Conservation (phyloP, 2,797 vertebrate genomes). For the Tapirus indicus region DNA sequence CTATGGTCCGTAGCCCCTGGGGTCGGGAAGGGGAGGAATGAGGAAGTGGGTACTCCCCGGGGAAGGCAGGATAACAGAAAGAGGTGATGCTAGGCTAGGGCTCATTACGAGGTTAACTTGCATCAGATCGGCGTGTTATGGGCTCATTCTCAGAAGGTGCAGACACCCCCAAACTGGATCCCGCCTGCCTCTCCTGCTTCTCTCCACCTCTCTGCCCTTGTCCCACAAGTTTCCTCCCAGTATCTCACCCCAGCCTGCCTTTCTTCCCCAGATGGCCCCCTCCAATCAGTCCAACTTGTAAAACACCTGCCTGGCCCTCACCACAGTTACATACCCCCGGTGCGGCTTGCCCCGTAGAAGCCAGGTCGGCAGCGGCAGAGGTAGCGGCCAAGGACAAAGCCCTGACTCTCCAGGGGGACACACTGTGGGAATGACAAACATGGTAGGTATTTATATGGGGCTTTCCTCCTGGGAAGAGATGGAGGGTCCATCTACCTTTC, state of each 20-base stretch:
- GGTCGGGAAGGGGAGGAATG: not conserved
- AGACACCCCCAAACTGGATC: not conserved
- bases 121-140: not conserved
- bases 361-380: constrained; percentile 95
- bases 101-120: not conserved
- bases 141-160: not conserved
- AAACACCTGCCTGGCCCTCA: constrained; percentile 59
- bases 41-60: not conserved
- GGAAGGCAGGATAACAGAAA: not conserved
- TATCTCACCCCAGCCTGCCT: not conserved
- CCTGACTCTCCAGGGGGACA: constrained; percentile 89
- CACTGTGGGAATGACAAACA: constrained; percentile 89
- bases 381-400: constrained; percentile 95
- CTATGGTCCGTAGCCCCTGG: not conserved
- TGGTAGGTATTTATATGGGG: not conserved
- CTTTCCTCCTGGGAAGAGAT: not conserved
- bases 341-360: constrained; percentile 88
- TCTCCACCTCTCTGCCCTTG: not conserved
- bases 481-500: not conserved
- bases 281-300: not conserved
- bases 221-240: not conserved
- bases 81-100: not conserved
- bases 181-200: not conserved
- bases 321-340: constrained; percentile 61
- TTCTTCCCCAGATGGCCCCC: not conserved